phyloP scores from a whole-genome alignment of 2,113 vertebrate species.

The Amphiprion percula region DNA sequence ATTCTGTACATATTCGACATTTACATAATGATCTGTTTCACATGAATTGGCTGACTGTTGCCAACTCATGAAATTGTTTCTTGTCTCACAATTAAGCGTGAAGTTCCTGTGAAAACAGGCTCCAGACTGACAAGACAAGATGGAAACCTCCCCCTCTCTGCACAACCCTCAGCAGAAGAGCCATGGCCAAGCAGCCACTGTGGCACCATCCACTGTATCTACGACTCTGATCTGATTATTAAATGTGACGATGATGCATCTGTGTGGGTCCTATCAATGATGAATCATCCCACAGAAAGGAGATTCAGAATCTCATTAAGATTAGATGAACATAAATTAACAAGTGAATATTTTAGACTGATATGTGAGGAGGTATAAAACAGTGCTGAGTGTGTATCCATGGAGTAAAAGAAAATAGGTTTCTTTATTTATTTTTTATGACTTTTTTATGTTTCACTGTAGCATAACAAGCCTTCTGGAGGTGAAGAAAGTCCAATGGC shows the following conservation, averaged over 20 bases:
- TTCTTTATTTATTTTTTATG: slow-evolving; percentile 40
- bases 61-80: slow-evolving; percentile 4
- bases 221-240: slow-evolving; percentile 62
- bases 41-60: not conserved
- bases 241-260: slow-evolving; percentile 56
- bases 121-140: slow-evolving; percentile 28
- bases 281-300: slow-evolving; percentile 57
- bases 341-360: slow-evolving; percentile 7
- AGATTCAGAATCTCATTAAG: slow-evolving; percentile 45
- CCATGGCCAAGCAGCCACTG: slow-evolving; percentile 20
- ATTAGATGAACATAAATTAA: slow-evolving; percentile 51
- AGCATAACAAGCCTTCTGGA: slow-evolving; percentile 17
- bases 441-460: slow-evolving; percentile 27
- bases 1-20: slow-evolving; percentile 6
- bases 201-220: slow-evolving; percentile 41
- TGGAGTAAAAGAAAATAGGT: slow-evolving; percentile 16
- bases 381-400: not conserved
- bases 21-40: slow-evolving; percentile 11
- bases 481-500: slow-evolving; percentile 19
- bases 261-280: slow-evolving; percentile 52
- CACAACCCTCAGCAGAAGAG: slow-evolving; percentile 19
- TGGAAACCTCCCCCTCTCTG: not conserved
- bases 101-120: slow-evolving; percentile 35
- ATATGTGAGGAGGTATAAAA: slow-evolving; percentile 12
- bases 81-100: slow-evolving; percentile 1